Base-by-base conservation (phyloP, 2,888 invertebrate species). In the Drosophila tanythrix region DNA sequence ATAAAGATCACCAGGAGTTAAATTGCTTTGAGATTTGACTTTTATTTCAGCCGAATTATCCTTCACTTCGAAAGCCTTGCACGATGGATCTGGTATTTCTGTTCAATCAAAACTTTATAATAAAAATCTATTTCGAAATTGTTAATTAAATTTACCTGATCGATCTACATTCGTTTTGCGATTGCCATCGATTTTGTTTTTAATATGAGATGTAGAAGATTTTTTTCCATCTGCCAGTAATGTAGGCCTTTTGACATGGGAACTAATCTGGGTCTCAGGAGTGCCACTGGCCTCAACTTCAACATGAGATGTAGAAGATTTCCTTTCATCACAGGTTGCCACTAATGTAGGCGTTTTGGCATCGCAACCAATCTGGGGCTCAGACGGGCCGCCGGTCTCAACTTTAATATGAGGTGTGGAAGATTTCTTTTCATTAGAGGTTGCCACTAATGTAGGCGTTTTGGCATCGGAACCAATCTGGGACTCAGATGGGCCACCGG, bases 1-100 rank as follows among this genome's bases (percentile, higher is more conserved):
- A 48, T 73, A 62, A 11, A 73, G 75, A 3, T 57, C 29, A 1
- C 43, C 57, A 1, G 63, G 60, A 3, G 69, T 68, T 18, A 63
- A 13, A 15, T 53, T 25, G 13, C 2, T n/a, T 27, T 38, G 21
- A 3, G 59, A 52, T 46, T 52, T 52, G 27, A 46, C 29, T 33
- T 31, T 27, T 10, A 15, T 38, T 31, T n/a, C n/a, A n/a, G n/a
- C 21, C 3, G 40, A 33, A 1, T n/a, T n/a, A 4, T 35, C 25
- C 10, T 13, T 21, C 10, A 15, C 33, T 13, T 21, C 21, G 18
- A 21, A 63, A 29, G 5, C 25, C 25, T 18, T 59, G 31, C 25
- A n/a, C 18, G 18, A 11, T 18, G 33, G 4, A 51, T 5, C 8
- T 4, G 10, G 0, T 38, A 27, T 2, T 38, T n/a, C 56, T 56